Conservation (phyloP, 2,797 vertebrate genomes). For the Sciaenops ocellatus region DNA sequence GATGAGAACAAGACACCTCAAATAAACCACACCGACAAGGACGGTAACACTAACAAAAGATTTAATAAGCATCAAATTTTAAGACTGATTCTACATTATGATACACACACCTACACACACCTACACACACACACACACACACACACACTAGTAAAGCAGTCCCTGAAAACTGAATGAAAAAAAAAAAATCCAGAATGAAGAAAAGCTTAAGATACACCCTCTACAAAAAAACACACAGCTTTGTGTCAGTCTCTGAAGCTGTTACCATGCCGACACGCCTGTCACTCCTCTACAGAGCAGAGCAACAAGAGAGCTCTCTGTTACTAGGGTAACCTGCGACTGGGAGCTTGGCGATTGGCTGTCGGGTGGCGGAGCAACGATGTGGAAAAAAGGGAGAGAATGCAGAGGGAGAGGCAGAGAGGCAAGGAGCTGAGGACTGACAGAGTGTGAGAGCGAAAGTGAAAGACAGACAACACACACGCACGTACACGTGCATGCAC, state of each 20-base stretch:
- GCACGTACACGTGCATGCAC: not conserved
- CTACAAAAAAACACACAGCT: constrained; percentile 41
- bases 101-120: not conserved
- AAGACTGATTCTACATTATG: no score
- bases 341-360: constrained; percentile 76
- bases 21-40: no score
- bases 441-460: constrained; percentile 38
- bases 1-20: no score
- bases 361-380: constrained; percentile 51
- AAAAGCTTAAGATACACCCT: constrained; percentile 31
- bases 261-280: constrained; percentile 71
- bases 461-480: constrained; percentile 20
- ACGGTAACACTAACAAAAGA: no score
- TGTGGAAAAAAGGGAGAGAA: constrained; percentile 46
- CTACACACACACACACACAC: constrained; percentile 7
- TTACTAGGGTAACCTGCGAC: constrained; percentile 83
- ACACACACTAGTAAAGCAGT: not conserved
- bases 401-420: constrained; percentile 34
- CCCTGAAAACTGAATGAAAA: constrained; percentile 14
- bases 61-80: no score
- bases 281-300: constrained; percentile 62
- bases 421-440: constrained; percentile 38
- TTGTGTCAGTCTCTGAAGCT: constrained; percentile 61
- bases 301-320: constrained; percentile 74
- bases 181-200: constrained; percentile 27